Base-by-base conservation (phyloP, 1,140 invertebrate species). In the Drosophila ogumai region DNA sequence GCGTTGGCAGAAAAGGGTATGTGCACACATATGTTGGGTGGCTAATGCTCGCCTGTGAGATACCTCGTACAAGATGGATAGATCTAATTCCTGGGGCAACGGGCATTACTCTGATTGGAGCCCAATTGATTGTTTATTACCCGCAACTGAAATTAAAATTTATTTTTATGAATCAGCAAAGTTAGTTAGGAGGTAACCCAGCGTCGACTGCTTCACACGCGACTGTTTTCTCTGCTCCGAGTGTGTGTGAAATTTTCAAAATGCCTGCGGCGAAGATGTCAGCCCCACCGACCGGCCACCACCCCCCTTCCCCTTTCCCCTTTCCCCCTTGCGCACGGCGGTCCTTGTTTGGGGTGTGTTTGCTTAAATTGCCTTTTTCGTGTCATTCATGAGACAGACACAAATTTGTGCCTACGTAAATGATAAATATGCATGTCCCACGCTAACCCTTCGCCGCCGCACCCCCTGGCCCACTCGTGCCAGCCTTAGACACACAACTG, bases 331-430 rank as follows among this genome's bases (percentile, higher is more conserved):
- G n/a, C n/a, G n/a, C n/a, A 5, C 32, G 50, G 32, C 13, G n/a
- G 12, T 13, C 43, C 40, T 38, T 40, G 63, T 25, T 22, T 22
- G 22, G 22, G 22, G 57, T 17, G 54, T 54, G 79, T 82, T 56
- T 74, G 65, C 60, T 79, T 82, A 84, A 82, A 84, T 82, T 82
- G 81, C 81, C 75, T 79, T 82, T 82, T 84, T 80, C 43, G 60
- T 80, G 76, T 63, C 81, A 80, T 84, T 67, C 57, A 47, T 50
- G 44, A 67, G 67, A 49, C 67, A 78, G 58, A 73, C 74, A 63
- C 46, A 58, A 82, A 79, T 71, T 59, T 75, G 81, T 69, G 75
- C 71, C 75, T 71, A 84, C 76, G 75, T 52, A 71, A 80, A 84
- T 82, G 69, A 79, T 84, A 84, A 84, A 84, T 76, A 79, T 84